Percentiles rank a stretch among this genome's conserved stretches.
phyloP scores from a whole-genome alignment of 53 echinoderm and acorn worm species.

The Arbacia lixula region DNA sequence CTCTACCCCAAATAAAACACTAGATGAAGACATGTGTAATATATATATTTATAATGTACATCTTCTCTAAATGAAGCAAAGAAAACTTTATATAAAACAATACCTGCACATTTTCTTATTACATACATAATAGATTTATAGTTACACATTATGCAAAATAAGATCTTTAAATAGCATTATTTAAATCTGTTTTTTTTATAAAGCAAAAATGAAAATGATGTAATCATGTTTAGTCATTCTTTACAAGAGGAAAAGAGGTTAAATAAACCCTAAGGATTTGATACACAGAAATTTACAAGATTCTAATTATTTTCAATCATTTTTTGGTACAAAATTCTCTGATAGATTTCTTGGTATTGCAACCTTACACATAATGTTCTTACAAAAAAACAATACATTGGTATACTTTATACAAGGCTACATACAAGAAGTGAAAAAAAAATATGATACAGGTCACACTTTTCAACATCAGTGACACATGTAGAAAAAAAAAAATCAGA shows the following conservation, averaged over 20 bases:
- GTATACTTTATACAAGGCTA: no score
- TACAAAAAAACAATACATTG: no score
- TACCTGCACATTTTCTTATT: constrained; percentile 45
- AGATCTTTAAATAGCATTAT: constrained; percentile 40
- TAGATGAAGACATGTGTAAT: constrained; percentile 44
- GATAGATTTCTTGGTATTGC: constrained; percentile 39
- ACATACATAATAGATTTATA: constrained; percentile 41
- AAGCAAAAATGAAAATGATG: constrained; percentile 22
- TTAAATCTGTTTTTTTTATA: constrained; percentile 28
- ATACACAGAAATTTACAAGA: constrained; percentile 31
- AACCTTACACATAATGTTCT: constrained; percentile 15
- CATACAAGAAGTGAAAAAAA: no score
- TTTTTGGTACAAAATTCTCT: constrained; percentile 42
- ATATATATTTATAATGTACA: constrained; percentile 59
- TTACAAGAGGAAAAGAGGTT: constrained; percentile 34
- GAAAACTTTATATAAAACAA: constrained; percentile 28
- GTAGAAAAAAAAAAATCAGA: no score
- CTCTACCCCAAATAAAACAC: constrained; percentile 32
- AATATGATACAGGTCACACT: background rate
- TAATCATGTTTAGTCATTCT: constrained; percentile 31
- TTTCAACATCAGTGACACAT: no score
- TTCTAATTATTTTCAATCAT: constrained; percentile 39
- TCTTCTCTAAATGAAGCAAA: constrained; percentile 51
- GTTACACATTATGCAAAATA: constrained; percentile 48
- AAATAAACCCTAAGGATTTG: constrained; percentile 46